These are phyloP conservation scores for Trachelus stipa DNA, from an alignment of 2,888 invertebrate genomes.

Conservation along the genomic window DNA sequence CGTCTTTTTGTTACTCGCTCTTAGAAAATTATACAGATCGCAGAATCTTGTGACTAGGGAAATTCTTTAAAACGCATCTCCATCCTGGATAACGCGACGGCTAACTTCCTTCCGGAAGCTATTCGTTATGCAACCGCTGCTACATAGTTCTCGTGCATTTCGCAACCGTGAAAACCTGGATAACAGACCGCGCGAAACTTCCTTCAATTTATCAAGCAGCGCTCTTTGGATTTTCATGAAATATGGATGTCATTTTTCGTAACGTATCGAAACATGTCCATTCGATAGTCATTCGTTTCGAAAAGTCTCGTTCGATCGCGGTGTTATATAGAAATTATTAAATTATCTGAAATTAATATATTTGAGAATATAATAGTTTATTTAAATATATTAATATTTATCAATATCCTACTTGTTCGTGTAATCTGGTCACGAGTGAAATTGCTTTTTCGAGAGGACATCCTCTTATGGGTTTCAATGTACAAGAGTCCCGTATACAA, in stretches of 20 bases:
- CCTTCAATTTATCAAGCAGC: background rate
- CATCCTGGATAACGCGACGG: background rate
- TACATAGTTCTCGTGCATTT: background rate
- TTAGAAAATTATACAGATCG: background rate
- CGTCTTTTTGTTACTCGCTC: background rate
- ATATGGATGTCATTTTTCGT: background rate
- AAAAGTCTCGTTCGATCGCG: background rate
- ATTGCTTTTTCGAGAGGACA: too few species aligned
- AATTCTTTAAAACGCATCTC: background rate
- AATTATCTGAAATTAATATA: background rate
- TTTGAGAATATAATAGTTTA: background rate
- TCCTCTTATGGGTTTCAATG: too few species aligned
- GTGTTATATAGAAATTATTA: background rate
- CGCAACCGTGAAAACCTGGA: background rate
- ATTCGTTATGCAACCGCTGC: background rate
- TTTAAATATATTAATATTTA: background rate
- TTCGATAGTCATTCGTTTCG: background rate
- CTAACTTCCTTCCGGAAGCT: background rate
- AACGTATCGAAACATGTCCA: background rate
- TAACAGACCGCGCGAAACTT: background rate
- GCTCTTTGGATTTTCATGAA: background rate
- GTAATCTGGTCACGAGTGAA: background rate
- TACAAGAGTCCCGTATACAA: background rate
- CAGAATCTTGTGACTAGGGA: background rate
- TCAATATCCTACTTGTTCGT: background rate